Evolutionary conservation across 2,797 vertebrate genomes (phyloP).

Genomic region (Rhinatrema bivittatum): DNA sequence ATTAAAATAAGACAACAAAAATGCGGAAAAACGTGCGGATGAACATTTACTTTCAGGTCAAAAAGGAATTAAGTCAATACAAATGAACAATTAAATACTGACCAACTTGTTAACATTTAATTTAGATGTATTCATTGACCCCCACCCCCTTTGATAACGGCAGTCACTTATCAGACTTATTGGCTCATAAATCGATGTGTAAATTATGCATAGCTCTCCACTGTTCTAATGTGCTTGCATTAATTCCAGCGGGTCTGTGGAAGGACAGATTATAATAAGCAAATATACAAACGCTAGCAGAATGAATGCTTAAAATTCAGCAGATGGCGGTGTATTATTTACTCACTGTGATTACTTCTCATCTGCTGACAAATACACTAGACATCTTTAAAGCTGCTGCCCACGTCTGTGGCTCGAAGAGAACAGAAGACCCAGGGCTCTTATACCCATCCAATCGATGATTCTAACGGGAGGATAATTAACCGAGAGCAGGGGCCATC

Average conservation of each 20-base stretch:
- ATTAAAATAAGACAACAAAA: neutral
- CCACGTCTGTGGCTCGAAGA: too few relatives aligned
- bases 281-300: constrained; percentile 17
- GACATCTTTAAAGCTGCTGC: too few relatives aligned
- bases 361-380: too few relatives aligned
- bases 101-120: constrained; percentile 35
- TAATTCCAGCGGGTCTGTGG: constrained; percentile 26
- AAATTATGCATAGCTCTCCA: constrained; percentile 27
- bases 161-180: constrained; percentile 20
- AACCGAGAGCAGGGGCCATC: too few relatives aligned
- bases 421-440: too few relatives aligned
- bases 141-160: constrained; percentile 22
- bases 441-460: too few relatives aligned
- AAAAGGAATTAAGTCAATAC: constrained; percentile 23
- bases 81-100: constrained; percentile 31
- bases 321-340: too few relatives aligned
- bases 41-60: neutral
- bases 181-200: constrained; percentile 38
- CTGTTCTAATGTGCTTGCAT: constrained; percentile 36
- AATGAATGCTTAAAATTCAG: too few relatives aligned
- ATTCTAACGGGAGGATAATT: too few relatives aligned
- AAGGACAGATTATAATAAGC: constrained; percentile 7
- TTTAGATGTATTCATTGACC: constrained; percentile 27
- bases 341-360: too few relatives aligned
- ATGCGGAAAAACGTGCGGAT: neutral